Percentiles rank a stretch among this genome's conserved stretches.
Evolutionary conservation across 1,140 invertebrate species (phyloP).

Genomic region (Nylanderia fulva): DNA sequence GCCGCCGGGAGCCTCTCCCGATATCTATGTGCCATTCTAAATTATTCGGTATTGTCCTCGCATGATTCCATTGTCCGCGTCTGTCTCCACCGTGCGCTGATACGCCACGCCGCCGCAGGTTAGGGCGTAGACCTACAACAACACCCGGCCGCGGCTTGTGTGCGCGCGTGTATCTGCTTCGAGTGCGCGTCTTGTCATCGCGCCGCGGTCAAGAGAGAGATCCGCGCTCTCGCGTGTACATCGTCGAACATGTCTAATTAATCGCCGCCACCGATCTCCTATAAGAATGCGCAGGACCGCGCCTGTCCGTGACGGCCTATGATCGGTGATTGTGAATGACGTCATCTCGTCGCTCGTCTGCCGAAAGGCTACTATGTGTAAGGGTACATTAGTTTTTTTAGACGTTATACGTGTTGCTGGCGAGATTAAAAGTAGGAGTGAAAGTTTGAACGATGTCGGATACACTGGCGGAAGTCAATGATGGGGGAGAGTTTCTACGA

Average conservation of each 20-base stretch:
- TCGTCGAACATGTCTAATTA: conserved; percentile 46
- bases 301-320: conserved; percentile 15
- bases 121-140: conserved; percentile 81
- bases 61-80: conserved; percentile 84
- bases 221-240: conserved; percentile 53
- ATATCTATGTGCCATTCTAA: conserved; percentile 85
- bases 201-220: conserved; percentile 67
- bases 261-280: conserved; percentile 10
- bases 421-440: too few species aligned
- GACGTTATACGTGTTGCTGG: neutral
- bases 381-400: neutral
- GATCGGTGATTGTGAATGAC: neutral
- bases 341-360: neutral
- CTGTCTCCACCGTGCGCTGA: conserved; percentile 84
- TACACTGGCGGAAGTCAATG: too few species aligned
- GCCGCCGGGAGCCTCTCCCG: conserved; percentile 78
- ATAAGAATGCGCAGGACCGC: conserved; percentile 13
- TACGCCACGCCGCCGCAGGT: conserved; percentile 77
- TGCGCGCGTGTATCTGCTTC: conserved; percentile 71
- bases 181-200: conserved; percentile 71
- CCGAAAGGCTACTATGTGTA: neutral
- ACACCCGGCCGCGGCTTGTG: conserved; percentile 63
- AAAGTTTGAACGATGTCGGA: too few species aligned
- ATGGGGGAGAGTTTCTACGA: too few species aligned
- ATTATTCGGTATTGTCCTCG: conserved; percentile 84